Evolutionary conservation across 53 echinoderm and acorn worm genomes (phyloP), one percentile per base, ranked within the genome.

Genomic region (Mesocentrotus franciscanus): DNA sequence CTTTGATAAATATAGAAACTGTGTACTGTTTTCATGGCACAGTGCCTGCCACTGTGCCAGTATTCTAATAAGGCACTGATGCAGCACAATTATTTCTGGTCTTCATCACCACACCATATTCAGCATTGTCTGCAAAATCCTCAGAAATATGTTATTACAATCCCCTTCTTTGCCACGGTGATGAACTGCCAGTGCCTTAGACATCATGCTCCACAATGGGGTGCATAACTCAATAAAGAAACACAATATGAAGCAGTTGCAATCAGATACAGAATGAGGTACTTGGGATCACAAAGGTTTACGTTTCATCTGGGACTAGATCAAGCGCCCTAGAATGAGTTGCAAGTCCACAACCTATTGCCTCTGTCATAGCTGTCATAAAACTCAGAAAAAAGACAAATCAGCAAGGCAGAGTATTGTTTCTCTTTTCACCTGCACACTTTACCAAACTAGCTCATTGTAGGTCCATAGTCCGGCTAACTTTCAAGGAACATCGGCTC

Each of bases 201-300:
- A 58, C n/a, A 27, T 59, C 27, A 27, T 58, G 12, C 11, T 84
- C 84, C 20, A 84, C 84, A 84, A 84, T 49, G 49, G 42, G 84
- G 42, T 22, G 84, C 84, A 84, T 84, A 87, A 57, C 87, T 57
- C 87, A n/a, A 87, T 57, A 58, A 22, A 20, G 84, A 84, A 84
- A 49, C 84, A 39, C 84, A 84, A 58, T 27, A 59, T 87, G 10
- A 27, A 57, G 87, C 16, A 27, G 58, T 27, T 27, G 84, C 39
- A 22, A 84, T 84, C 49, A 84, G 84, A 84, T 6, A 84, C 58
- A n/a, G n/a, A 81, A 42, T 81, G 81, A 81, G 87, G 10, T 56
- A 57, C n/a, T 87, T 16, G 58, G 58, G 87, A 87, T 87, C 87
- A 87, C 56, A 87, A 58, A 87, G 87, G 87, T 87, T 87, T 87